These are phyloP conservation scores for Pseudopipra pipra DNA, from an alignment of 2,113 vertebrate genomes.

Conservation along the genomic window DNA sequence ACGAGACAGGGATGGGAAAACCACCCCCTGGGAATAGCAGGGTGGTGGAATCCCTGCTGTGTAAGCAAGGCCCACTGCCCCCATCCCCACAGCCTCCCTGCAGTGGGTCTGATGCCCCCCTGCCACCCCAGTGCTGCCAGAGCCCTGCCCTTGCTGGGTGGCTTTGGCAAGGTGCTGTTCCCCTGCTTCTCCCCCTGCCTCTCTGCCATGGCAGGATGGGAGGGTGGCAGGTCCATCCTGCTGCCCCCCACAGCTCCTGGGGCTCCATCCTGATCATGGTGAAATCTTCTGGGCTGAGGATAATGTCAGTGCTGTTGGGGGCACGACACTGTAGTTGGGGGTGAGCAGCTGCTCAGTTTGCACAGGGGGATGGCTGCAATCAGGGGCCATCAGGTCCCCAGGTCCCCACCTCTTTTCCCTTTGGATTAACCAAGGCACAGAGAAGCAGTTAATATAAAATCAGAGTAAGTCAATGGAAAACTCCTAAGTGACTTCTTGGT, in stretches of 20 bases:
- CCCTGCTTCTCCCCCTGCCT: neutral
- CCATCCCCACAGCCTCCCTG: neutral
- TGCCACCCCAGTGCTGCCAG: neutral
- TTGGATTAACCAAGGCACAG: neutral
- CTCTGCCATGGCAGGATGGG: neutral
- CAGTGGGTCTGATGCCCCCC: neutral
- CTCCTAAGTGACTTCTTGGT: neutral
- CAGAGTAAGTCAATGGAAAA: neutral
- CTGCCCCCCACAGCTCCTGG: neutral
- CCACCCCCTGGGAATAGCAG: neutral
- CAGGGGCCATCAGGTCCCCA: neutral
- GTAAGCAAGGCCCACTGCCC: neutral
- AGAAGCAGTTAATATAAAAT: neutral
- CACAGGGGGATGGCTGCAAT: neutral
- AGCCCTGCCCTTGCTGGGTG: neutral
- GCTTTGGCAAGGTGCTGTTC: neutral
- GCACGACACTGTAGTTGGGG: neutral
- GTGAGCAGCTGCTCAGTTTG: neutral
- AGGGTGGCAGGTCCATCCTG: neutral
- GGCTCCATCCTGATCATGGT: too few relatives aligned
- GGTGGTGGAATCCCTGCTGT: neutral
- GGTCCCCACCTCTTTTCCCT: neutral
- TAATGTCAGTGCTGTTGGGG: neutral
- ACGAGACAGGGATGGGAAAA: neutral
- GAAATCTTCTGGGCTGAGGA: neutral